These are phyloP conservation scores for Rousettus leschenaultii DNA, from an alignment of 2,113 vertebrate species.

Conservation along the genomic window DNA sequence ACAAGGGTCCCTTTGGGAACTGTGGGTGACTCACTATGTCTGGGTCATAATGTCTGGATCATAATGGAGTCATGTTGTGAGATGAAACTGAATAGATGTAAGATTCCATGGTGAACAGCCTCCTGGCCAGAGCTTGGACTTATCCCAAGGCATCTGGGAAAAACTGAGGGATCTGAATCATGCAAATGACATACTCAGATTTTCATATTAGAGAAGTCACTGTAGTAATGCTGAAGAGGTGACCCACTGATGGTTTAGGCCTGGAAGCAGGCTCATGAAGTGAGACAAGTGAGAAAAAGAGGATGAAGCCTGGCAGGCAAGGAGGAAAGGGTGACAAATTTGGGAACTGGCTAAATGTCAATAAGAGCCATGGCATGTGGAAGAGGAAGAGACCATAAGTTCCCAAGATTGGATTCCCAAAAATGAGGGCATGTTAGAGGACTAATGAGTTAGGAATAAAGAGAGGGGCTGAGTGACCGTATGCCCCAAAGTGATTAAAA, in stretches of 20 bases:
- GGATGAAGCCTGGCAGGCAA: background rate
- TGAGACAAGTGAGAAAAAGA: background rate
- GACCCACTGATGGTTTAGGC: background rate
- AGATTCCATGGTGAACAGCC: background rate
- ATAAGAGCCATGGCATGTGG: background rate
- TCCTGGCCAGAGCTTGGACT: background rate
- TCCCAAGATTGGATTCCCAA: background rate
- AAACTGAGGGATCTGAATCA: background rate
- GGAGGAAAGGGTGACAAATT: background rate
- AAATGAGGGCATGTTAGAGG: background rate
- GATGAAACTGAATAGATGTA: background rate
- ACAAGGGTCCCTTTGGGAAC: background rate
- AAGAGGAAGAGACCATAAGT: background rate
- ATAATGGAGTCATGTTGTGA: background rate
- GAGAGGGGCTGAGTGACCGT: background rate
- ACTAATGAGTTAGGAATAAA: background rate
- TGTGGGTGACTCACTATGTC: background rate
- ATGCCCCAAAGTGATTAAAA: background rate
- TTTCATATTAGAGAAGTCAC: background rate
- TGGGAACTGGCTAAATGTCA: background rate
- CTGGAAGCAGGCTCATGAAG: background rate
- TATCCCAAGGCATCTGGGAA: background rate
- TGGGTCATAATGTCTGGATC: background rate
- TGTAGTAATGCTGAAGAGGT: background rate
- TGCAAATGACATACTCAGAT: background rate